These are phyloP conservation scores for Penelope pileata DNA, from an alignment of 2,113 vertebrate genomes.

Conservation along the genomic window DNA sequence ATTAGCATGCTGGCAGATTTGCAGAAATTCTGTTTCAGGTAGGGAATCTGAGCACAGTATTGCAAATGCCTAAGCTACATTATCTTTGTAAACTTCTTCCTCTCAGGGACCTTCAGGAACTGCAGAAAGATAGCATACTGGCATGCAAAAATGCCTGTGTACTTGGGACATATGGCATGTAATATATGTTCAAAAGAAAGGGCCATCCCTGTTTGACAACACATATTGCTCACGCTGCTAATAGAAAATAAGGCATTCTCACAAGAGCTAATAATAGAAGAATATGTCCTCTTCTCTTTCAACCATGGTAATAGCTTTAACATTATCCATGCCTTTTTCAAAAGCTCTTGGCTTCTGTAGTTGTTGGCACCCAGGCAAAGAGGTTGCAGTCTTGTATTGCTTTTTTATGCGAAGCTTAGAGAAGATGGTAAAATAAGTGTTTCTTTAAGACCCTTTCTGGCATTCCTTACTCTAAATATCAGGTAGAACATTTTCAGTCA, in stretches of 20 bases:
- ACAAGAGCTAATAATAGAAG: slow-evolving; percentile 7
- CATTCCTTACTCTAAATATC: neutral
- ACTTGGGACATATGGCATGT: neutral
- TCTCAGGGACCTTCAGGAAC: neutral
- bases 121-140: neutral
- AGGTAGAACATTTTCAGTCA: slow-evolving; percentile 31
- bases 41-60: neutral
- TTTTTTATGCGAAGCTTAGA: slow-evolving; percentile 7
- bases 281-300: neutral
- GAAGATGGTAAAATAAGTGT: neutral
- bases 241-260: slow-evolving; percentile 10
- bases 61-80: neutral
- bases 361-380: neutral
- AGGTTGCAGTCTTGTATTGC: neutral
- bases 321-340: neutral
- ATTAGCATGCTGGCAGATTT: neutral
- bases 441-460: slow-evolving; percentile 1
- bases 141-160: neutral
- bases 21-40: neutral
- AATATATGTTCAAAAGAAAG: neutral
- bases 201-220: neutral
- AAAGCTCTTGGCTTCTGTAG: slow-evolving; percentile 13
- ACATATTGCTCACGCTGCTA: neutral
- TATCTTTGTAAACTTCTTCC: neutral
- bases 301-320: slow-evolving; percentile 4